Evolutionary conservation across 1,140 invertebrate genomes (phyloP).

Genomic region (Drosophila ironensis): DNA sequence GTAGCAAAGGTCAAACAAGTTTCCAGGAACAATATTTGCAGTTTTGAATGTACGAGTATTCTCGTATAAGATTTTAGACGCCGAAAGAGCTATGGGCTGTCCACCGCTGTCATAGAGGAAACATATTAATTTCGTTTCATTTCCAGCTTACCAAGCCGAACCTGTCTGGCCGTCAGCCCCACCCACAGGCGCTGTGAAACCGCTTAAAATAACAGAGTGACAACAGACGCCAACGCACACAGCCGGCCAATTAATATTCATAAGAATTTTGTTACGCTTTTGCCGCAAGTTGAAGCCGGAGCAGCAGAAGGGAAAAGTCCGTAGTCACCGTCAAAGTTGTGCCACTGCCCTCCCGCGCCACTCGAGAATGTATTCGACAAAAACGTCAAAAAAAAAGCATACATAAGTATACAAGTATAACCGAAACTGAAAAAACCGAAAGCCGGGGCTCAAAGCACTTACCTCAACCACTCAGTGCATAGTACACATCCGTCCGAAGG

Average conservation of each 20-base stretch:
- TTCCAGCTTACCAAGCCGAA: conserved; percentile 4
- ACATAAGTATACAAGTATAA: no score
- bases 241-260: conserved; percentile 57
- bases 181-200: conserved; percentile 14
- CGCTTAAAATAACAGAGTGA: conserved; percentile 36
- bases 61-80: no score
- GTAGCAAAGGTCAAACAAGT: conserved; percentile 1
- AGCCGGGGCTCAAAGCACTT: conserved; percentile 28
- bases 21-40: no score
- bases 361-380: conserved; percentile 17
- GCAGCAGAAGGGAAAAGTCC: conserved; percentile 35
- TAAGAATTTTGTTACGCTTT: conserved; percentile 52
- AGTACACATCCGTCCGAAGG: conserved; percentile 12
- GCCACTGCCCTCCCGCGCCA: conserved; percentile 15
- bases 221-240: conserved; percentile 31
- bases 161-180: conserved; percentile 17
- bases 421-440: conserved; percentile 9
- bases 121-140: not conserved
- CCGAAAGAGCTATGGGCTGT: no score
- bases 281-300: conserved; percentile 22
- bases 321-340: conserved; percentile 40
- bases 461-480: conserved; percentile 41
- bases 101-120: no score
- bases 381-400: conserved; percentile 1
- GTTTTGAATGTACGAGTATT: no score